Evolutionary conservation across 2,888 invertebrate species (phyloP), one percentile per base, ranked within the genome.

Genomic region (Drosophila mimica): DNA sequence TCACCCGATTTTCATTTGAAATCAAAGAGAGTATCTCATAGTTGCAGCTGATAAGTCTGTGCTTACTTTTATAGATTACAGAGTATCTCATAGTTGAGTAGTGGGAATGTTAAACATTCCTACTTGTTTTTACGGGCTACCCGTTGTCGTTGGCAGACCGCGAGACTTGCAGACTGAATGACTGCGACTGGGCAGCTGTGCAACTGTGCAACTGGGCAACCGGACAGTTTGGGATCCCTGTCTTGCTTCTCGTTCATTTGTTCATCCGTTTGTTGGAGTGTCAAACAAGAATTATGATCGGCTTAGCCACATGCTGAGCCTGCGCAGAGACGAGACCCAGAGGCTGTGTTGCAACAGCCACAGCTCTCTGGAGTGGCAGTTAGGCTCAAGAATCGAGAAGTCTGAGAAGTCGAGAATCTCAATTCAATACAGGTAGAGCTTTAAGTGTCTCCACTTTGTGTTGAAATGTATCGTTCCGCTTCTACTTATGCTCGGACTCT

Each of bases 261-360:
- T 88, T 88, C 89, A 88, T 87, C 82, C 89, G 84, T 87, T 87
- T 88, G 87, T 88, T 86, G 83, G 82, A 83, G 86, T 91, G 92
- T 91, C 92, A 92, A 92, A 92, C 92, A 92, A 92, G 92, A 92
- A 92, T 92, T 92, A 92, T 92, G 92, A 92, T 92, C 92, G 91
- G 92, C 92, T 92, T 92, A 92, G 92, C 92, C 92, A 92, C 92
- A 92, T 92, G 92, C 92, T 92, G 92, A 90, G 91, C 89, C 83
- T 79, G 67, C 48, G 58, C 78, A 79, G 66, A 52, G 81, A 53
- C 77, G 66, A 52, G 81, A 52, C 68, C 76, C 71, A 64, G 54
- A 65, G 65, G 58, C 77, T 61, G 49, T 61, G 49, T 53, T 36
- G 30, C 69, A 70, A 43, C 75, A 58, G 46, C 65, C 33, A n/a